Evolutionary conservation across 1,140 invertebrate species (phyloP).

Genomic region (Lepidotrigona ventralis): DNA sequence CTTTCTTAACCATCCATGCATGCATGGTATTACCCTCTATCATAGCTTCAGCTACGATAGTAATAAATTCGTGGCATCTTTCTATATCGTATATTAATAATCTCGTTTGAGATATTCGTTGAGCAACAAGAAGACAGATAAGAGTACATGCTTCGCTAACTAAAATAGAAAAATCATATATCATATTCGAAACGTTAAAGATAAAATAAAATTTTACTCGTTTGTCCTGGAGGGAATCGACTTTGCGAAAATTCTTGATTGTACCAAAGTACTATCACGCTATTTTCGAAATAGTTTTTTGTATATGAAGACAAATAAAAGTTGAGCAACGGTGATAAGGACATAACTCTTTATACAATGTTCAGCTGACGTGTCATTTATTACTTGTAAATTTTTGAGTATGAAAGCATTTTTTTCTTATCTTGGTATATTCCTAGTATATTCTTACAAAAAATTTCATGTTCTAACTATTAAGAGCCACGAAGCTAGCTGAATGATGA

Average conservation of each 20-base stretch:
- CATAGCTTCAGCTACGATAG: conserved; percentile 74
- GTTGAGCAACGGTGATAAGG: conserved; percentile 64
- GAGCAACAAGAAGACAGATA: conserved; percentile 76
- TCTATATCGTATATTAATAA: conserved; percentile 66
- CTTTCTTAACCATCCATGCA: conserved; percentile 67
- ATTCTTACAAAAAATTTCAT: conserved; percentile 32
- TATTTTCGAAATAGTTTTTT: conserved; percentile 62
- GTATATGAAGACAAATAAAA: conserved; percentile 68
- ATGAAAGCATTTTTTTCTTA: conserved; percentile 35
- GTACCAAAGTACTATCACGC: conserved; percentile 73
- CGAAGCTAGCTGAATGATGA: conserved; percentile 5
- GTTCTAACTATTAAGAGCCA: conserved; percentile 28
- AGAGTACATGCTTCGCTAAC: conserved; percentile 77
- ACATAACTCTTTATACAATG: conserved; percentile 37
- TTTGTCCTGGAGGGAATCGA: conserved; percentile 77
- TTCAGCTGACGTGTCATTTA: conserved; percentile 3
- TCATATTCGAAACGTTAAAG: conserved; percentile 58
- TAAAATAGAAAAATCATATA: conserved; percentile 34
- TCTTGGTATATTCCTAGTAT: neutral
- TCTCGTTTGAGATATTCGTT: conserved; percentile 66
- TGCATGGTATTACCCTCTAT: conserved; percentile 74
- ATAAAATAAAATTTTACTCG: conserved; percentile 62
- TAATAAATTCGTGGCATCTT: conserved; percentile 62
- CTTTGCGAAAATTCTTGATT: conserved; percentile 75
- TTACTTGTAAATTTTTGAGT: conserved; percentile 30